Base-by-base conservation (phyloP, 2,888 invertebrate species). In the Phortica magna region DNA sequence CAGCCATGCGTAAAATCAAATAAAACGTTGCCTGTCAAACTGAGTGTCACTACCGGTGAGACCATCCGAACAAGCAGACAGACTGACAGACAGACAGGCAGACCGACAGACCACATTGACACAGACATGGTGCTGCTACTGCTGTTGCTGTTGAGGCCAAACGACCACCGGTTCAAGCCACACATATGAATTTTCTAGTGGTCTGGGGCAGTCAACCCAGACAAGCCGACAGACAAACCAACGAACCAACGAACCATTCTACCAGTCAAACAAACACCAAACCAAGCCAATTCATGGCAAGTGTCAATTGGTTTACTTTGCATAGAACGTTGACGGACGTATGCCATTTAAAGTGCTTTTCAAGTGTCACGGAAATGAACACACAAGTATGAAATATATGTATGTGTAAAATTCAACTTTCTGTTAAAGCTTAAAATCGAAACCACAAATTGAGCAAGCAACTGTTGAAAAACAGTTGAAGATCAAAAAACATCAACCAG, bases 1-100 rank as follows among this genome's bases (percentile, higher is more conserved):
- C 88, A 88, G 71, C 86, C 80, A 84, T 83, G 88, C 89, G 86
- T 84, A 86, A 88, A 88, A 88, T 88, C 89, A 89, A 89, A 88
- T 88, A 85, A 87, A 85, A 85, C 87, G 85, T 85, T 31, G 70
- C 31, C 70, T 71, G 70, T 71, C 70, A 71, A 71, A 71, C 53
- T 71, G 55, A 55, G 70, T 55, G 53, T 53, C 55, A 68, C 55
- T 55, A 17, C 55, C 31, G 19, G 31, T 31, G 53, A 53, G 19
- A 39, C 64, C 31, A 39, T 14, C 10, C 61, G 19, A 61, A 17
- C 19, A n/a, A 2, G n/a, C 42, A n/a, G 41, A 10, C 48, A n/a
- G 42, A 17, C 42, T 6, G 41, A 10, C 67, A 31, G 64, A 31
- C 48, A n/a, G 42, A 17, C 42, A n/a, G 41, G 7, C 67, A 31